These are phyloP conservation scores for Ochlodes sylvanus DNA, from an alignment of 2,888 invertebrate species.

Conservation along the genomic window DNA sequence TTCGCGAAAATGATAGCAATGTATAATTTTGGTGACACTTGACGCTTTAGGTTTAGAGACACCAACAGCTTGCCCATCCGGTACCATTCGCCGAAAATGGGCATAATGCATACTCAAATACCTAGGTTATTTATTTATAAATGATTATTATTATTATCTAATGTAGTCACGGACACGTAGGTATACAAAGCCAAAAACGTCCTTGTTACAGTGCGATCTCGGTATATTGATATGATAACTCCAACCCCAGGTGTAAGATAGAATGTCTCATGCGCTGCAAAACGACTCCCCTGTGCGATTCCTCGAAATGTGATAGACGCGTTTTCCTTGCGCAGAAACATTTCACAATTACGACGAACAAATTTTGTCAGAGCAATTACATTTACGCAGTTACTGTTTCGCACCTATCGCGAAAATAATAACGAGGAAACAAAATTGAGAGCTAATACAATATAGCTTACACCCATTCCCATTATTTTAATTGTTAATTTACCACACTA, in stretches of 20 bases:
- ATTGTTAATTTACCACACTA: conserved; percentile 22
- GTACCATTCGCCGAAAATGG: background rate
- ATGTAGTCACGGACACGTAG: no score
- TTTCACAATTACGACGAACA: no score
- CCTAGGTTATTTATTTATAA: no score
- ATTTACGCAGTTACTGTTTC: background rate
- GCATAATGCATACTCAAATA: no score
- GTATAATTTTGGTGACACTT: background rate
- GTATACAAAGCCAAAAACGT: background rate
- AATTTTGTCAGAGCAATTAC: no score
- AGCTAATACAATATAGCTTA: background rate
- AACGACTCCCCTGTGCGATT: background rate
- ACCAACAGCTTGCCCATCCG: background rate
- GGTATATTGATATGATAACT: background rate
- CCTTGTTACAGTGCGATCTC: background rate
- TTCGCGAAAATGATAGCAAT: conserved; percentile 24
- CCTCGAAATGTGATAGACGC: background rate
- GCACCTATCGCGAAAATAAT: background rate
- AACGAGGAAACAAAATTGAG: background rate
- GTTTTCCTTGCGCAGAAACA: no score
- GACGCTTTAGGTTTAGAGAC: background rate
- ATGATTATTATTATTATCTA: no score
- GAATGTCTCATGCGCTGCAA: background rate
- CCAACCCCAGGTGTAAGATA: background rate
- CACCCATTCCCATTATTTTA: conserved; percentile 9